Conservation (phyloP, 23 tunicate species). For the Phallusia fumigata region DNA sequence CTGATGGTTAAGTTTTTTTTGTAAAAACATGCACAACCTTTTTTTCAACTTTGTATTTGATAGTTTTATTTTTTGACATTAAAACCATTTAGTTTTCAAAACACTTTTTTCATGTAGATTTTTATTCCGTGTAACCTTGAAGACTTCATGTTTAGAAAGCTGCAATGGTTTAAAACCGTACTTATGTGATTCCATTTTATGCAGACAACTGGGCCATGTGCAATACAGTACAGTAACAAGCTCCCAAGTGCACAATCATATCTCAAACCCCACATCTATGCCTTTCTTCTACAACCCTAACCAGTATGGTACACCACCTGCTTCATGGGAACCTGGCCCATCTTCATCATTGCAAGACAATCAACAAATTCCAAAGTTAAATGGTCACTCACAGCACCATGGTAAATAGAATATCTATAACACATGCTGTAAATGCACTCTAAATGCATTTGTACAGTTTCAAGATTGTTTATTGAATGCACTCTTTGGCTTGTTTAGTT, state of each 20-base stretch:
- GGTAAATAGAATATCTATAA: no score
- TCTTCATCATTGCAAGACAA: constrained; percentile 9
- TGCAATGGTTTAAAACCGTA: not conserved
- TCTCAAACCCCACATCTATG: not conserved
- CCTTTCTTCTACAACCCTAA: not conserved
- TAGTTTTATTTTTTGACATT: no score
- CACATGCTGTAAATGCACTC: no score
- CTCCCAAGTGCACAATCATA: constrained; percentile 2
- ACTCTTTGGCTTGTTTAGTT: no score
- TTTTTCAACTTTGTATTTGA: not conserved
- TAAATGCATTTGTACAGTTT: no score
- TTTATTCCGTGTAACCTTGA: no score
- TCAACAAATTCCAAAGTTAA: not conserved
- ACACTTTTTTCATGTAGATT: no score
- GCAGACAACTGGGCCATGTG: not conserved
- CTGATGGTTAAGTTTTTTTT: no score
- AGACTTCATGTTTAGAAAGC: no score
- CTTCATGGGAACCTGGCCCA: constrained; percentile 10
- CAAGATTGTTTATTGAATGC: no score
- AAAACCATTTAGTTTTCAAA: no score
- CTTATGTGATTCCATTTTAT: not conserved
- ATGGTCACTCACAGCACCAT: not conserved
- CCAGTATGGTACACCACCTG: not conserved
- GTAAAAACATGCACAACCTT: no score
- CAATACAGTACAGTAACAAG: not conserved